Base-by-base conservation (phyloP, 2,797 vertebrate species). In the Crocodylus rhombifer region DNA sequence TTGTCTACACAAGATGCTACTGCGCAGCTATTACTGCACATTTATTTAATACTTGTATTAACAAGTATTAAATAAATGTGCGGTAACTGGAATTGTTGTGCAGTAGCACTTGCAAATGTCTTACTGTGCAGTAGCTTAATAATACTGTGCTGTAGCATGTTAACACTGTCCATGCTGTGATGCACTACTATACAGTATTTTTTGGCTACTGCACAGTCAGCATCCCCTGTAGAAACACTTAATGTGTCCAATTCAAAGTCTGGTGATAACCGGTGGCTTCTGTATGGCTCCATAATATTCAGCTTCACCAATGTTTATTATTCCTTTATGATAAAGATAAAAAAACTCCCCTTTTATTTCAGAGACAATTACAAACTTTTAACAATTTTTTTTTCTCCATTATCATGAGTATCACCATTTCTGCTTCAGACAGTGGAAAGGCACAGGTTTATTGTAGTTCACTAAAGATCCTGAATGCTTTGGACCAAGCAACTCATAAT, bases 321-420 rank as follows among this genome's bases (percentile, higher is more conserved):
- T 82, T 90, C 69, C 61, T 86, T 51, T 87, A 92, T 95, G 69
- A 85, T n/a, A 92, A 95, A 93, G 91, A 97, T 95, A 94, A 94
- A 93, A 91, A 94, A 94, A 36, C 30, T 94, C 82, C 84, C 80
- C 42, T 87, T 96, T 96, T 95, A 87, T 95, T 96, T 94, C 69
- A 62, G n/a, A 92, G 88, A 12, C 87, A 95, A 94, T 75, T 91
- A 91, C 36, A 91, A 94, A 88, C 90, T 73, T 28, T 91, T 79
- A 94, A 94, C 92, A 90, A 92, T 93, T 95, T 86, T 80, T 77
- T 91, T 92, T 95, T 92, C 90, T 91, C 76, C 80, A 23, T 92
- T 95, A 69, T 87, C 86, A 77, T 73, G 95, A 89, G 82, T 84
- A 77, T 96, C 93, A 96, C 86, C 78, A 95, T 96, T 97, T 93